Evolutionary conservation across 1,140 invertebrate species (phyloP).

Genomic region (Stegodyphus dumicola): DNA sequence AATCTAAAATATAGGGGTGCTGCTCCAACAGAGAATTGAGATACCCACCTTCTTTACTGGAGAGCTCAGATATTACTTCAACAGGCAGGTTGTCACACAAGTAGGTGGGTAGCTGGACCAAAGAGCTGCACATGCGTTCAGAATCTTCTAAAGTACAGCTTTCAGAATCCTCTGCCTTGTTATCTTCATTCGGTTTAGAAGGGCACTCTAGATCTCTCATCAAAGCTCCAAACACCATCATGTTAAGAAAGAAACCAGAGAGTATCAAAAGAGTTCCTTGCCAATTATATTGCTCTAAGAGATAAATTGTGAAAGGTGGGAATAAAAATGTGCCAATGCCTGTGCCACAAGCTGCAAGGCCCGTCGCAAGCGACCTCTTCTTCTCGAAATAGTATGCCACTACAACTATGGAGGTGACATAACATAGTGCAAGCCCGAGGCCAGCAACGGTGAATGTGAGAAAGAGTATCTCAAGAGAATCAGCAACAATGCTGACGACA

Average conservation of each 20-base stretch:
- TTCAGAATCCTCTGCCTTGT: constrained; percentile 19
- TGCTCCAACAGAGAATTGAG: constrained; percentile 62
- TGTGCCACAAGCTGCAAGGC: constrained; percentile 90
- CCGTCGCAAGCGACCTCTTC: constrained; percentile 89
- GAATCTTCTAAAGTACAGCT: constrained; percentile 45
- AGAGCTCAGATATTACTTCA: constrained; percentile 62
- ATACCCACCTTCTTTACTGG: constrained; percentile 62
- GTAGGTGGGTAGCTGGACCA: constrained; percentile 85
- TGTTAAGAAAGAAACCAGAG: constrained; percentile 85
- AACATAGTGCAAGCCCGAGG: constrained; percentile 71
- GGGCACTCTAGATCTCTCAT: constrained; percentile 80
- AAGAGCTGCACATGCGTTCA: constrained; percentile 77
- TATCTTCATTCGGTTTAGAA: not conserved
- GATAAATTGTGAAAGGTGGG: constrained; percentile 82
- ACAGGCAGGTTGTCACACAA: constrained; percentile 67
- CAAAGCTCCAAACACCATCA: constrained; percentile 86
- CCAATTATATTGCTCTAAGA: constrained; percentile 86
- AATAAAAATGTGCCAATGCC: constrained; percentile 88
- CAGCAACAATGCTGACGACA: constrained; percentile 79
- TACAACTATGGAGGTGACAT: constrained; percentile 89
- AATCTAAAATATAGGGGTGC: constrained; percentile 62
- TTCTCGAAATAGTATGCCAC: constrained; percentile 97
- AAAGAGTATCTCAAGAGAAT: constrained; percentile 66
- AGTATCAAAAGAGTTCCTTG: constrained; percentile 85
- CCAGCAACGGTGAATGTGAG: constrained; percentile 70